phyloP scores from a whole-genome alignment of 2,888 invertebrate genomes.

The Chirona hameri region DNA sequence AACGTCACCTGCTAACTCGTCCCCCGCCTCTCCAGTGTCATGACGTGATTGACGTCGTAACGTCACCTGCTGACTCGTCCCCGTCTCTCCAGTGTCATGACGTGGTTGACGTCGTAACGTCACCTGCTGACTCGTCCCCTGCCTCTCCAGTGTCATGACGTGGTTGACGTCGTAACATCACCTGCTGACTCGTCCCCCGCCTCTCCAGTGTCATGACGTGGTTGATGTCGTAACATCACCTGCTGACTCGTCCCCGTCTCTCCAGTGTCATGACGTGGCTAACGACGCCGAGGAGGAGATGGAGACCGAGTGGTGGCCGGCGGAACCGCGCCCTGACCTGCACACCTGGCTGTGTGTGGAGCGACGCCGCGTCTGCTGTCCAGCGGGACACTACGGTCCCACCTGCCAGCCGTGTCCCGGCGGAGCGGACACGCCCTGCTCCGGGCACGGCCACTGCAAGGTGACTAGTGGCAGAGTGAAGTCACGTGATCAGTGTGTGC shows the following conservation, averaged over 20 bases:
- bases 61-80: too few species aligned
- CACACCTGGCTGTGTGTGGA: constrained; percentile 75
- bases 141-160: too few species aligned
- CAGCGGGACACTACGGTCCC: constrained; percentile 74
- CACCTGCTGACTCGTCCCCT: not conserved
- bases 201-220: constrained; percentile 6
- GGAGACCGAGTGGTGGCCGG: constrained; percentile 28
- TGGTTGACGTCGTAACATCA: too few species aligned
- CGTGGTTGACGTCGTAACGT: not conserved
- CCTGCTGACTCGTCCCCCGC: not conserved
- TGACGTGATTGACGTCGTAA: too few species aligned
- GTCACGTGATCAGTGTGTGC: not conserved
- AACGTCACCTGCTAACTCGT: too few species aligned
- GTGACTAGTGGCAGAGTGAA: constrained; percentile 43
- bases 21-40: too few species aligned
- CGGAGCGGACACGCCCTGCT: constrained; percentile 68
- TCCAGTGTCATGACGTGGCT: constrained; percentile 7
- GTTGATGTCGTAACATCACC: not conserved
- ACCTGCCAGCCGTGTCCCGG: constrained; percentile 76
- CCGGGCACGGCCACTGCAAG: constrained; percentile 73
- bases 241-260: not conserved
- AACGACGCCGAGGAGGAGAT: constrained; percentile 24
- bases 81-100: too few species aligned
- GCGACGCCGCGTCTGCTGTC: constrained; percentile 74
- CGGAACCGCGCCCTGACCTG: constrained; percentile 57